Conservation (phyloP, 1,140 invertebrate genomes). For the Gonatopus flavifemur region DNA sequence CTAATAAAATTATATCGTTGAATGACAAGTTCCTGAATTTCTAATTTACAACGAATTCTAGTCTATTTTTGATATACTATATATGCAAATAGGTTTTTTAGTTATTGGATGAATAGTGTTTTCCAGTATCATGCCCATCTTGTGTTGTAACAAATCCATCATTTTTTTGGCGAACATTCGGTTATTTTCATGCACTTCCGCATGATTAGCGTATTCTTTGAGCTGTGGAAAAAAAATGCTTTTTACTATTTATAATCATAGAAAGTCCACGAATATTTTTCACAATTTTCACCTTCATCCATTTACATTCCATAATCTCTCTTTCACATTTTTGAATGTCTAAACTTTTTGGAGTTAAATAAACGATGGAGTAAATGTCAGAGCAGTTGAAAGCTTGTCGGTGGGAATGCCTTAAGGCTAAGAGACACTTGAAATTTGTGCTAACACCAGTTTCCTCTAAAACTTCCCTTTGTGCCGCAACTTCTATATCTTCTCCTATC, state of each 20-base stretch:
- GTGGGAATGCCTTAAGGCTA: slow-evolving; percentile 77
- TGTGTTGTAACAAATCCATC: slow-evolving; percentile 64
- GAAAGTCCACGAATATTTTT: not conserved
- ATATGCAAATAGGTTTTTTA: slow-evolving; percentile 43
- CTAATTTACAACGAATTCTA: no score
- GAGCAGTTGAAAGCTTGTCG: slow-evolving; percentile 75
- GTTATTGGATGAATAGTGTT: slow-evolving; percentile 41
- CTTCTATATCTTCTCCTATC: slow-evolving; percentile 76
- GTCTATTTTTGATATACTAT: slow-evolving; percentile 28
- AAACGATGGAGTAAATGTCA: slow-evolving; percentile 80
- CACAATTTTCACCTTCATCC: slow-evolving; percentile 69
- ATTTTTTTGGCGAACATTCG: slow-evolving; percentile 67
- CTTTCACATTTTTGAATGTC: slow-evolving; percentile 69
- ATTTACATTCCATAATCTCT: slow-evolving; percentile 76
- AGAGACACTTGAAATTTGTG: slow-evolving; percentile 72
- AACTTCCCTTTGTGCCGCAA: slow-evolving; percentile 82
- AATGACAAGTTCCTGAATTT: no score
- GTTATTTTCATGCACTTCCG: slow-evolving; percentile 75
- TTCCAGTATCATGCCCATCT: slow-evolving; percentile 57
- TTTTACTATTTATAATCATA: not conserved
- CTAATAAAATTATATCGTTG: no score
- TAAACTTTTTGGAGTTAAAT: slow-evolving; percentile 67
- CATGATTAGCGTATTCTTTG: slow-evolving; percentile 71
- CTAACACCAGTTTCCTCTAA: slow-evolving; percentile 85
- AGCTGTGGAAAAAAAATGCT: slow-evolving; percentile 61